Evolutionary conservation across 1,140 invertebrate species (phyloP), one percentile per base, ranked within the genome.

Genomic region (Leptinotarsa lineolata): DNA sequence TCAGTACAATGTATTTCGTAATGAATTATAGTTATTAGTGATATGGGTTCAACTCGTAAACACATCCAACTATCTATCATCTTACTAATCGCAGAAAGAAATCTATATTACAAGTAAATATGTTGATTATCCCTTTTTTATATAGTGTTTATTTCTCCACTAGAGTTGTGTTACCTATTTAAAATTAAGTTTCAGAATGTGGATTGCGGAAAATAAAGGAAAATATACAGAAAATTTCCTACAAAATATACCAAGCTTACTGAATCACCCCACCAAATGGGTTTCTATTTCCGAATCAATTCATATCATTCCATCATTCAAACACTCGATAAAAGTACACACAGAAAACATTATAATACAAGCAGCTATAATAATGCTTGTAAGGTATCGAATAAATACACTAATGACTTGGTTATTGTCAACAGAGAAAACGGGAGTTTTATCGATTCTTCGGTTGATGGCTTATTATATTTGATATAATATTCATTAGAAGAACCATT

Each of bases 401-500:
- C 61, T 64, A 64, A 64, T 64, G 61, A 64, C 16, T 54, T 54
- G 61, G 61, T 20, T 44, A 48, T 68, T 68, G 45, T 68, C 66
- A 68, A 68, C 21, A 68, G 45, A 68, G 46, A 68, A 46, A 20
- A 68, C 21, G 44, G 4, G 4, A 5, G 39, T 48, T 45, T 48
- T 68, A 68, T 68, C 21, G 66, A 68, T 68, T 48, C 20, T 18
- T 45, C 8, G 11, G 16, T 44, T 68, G 45, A 68, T 68, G 45
- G 39, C 13, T 44, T 48, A 46, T 68, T 68, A 68, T 48, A 46
- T 46, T 68, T 22, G 21, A 44, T 68, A 68, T 68, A 48, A 68
- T 45, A 45, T 68, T 68, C 66, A 68, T 68, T 68, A 68, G 65
- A 67, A 44, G 39, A n/a, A 18, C 21, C 66, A 68, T 68, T 68